Base-by-base conservation (phyloP, 1,140 invertebrate genomes). In the Zaprionus vittiger region DNA sequence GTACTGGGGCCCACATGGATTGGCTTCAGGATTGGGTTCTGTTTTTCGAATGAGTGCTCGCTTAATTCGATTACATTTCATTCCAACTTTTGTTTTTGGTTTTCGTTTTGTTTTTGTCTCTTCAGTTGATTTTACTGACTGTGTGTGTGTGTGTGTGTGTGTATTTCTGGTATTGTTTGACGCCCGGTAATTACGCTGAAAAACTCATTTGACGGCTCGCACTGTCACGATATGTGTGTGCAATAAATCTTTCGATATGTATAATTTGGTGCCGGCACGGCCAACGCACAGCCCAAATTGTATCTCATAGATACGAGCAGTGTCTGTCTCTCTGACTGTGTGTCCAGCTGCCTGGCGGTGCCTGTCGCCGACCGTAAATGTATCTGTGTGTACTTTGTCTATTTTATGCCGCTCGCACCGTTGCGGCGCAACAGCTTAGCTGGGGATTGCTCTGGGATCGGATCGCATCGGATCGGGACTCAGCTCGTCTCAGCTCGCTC, bases 161-260 rank as follows among this genome's bases (percentile, higher is more conserved):
- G 68, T 79, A 62, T 67, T 89, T 83, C 41, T 71, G 81, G 73
- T 80, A 83, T 83, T 84, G 77, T 84, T 85, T 84, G 83, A 89
- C 84, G 74, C 78, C 73, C 65, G 79, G 84, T 87, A 87, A 87
- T 87, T 87, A 87, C 85, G 81, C 79, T 89, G 85, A 87, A 87
- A 87, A 87, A 87, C 84, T 87, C 84, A 87, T 87, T 87, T 87
- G 84, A 89, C 81, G 84, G 77, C 77, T 89, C 77, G 83, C 84
- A 85, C 83, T 89, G 86, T 89, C 78, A 73, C 77, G 41, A 17
- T 47, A 17, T 67, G 76, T 80, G 69, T 78, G 61, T 74, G 84
- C 76, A 90, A 89, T 89, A 89, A 90, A 89, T 89, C 85, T 89
- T 66, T 89, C 75, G 72, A 90, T 89, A 72, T 89, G 85, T 89